Conservation (phyloP, 2,888 invertebrate genomes). For the Rhogogaster chlorosoma region DNA sequence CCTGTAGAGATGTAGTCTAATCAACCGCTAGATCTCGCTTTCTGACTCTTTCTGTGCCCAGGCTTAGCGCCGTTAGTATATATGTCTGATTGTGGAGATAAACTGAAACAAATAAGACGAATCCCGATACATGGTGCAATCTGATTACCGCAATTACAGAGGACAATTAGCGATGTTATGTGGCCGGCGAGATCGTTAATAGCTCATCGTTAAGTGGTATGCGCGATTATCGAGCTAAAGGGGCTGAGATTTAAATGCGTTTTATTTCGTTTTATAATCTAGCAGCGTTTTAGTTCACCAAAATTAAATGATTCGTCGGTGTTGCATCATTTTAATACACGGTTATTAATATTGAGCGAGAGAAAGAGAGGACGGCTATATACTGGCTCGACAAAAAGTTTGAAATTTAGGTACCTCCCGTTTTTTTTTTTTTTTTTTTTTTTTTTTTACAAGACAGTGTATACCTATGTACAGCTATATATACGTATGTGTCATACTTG, state of each 20-base stretch:
- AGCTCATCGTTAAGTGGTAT: constrained; percentile 39
- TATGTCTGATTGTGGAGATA: constrained; percentile 17
- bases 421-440: too few species aligned
- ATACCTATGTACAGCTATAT: too few species aligned
- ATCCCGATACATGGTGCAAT: constrained; percentile 29
- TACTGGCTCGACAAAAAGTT: neutral
- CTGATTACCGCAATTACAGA: constrained; percentile 47
- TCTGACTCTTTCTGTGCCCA: neutral
- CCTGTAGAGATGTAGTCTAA: neutral
- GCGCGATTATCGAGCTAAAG: constrained; percentile 20
- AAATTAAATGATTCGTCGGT: constrained; percentile 37
- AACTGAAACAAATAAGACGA: constrained; percentile 35
- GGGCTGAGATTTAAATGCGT: constrained; percentile 4
- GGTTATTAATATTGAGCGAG: constrained; percentile 28
- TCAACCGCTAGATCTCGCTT: constrained; percentile 17
- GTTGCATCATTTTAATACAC: constrained; percentile 19
- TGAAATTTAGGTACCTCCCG: neutral
- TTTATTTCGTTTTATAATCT: neutral
- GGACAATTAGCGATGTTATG: constrained; percentile 45
- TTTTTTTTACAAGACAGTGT: too few species aligned
- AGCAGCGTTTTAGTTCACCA: neutral
- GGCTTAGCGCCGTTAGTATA: constrained; percentile 19
- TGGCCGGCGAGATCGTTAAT: constrained; percentile 23
- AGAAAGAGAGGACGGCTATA: neutral
- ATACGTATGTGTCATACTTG: neutral